phyloP scores from a whole-genome alignment of 2,888 invertebrate species.

The Toxonevra muliebris region DNA sequence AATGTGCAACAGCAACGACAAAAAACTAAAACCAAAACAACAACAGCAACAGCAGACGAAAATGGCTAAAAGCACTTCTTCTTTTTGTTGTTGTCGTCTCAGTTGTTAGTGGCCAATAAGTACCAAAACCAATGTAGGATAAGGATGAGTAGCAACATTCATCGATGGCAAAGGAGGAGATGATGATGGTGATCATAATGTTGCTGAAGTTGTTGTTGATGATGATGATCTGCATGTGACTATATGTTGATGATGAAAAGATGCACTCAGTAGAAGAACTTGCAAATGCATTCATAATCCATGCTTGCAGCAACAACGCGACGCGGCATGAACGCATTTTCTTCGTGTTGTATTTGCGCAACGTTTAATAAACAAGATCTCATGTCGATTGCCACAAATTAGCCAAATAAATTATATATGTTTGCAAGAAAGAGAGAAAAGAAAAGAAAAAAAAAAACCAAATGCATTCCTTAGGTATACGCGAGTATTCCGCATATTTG shows the following conservation, averaged over 20 bases:
- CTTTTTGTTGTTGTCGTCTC: too few species aligned
- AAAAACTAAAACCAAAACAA: too few species aligned
- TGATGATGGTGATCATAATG: slow-evolving; percentile 4
- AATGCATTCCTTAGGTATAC: slow-evolving; percentile 4
- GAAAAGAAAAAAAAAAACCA: slow-evolving; percentile 12
- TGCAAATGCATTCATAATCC: background rate
- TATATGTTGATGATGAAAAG: slow-evolving; percentile 12
- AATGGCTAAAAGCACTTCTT: too few species aligned
- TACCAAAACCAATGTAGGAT: too few species aligned
- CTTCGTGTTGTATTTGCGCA: slow-evolving; percentile 53
- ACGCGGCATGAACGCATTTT: slow-evolving; percentile 30
- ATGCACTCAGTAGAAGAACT: slow-evolving; percentile 6
- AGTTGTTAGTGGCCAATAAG: too few species aligned
- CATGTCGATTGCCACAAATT: slow-evolving; percentile 63
- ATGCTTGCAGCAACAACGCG: background rate
- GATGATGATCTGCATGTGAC: slow-evolving; percentile 19
- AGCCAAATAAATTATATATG: slow-evolving; percentile 60
- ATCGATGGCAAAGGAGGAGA: background rate
- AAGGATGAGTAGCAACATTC: background rate
- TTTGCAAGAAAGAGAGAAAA: slow-evolving; percentile 13
- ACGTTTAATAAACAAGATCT: slow-evolving; percentile 64
- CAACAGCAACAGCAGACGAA: too few species aligned
- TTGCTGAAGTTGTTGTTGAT: slow-evolving; percentile 14
- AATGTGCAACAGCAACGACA: too few species aligned
- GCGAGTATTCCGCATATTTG: slow-evolving; percentile 12